Evolutionary conservation across 2,888 invertebrate genomes (phyloP), one percentile per base, ranked within the genome.

Genomic region (Phaonia tiefii): DNA sequence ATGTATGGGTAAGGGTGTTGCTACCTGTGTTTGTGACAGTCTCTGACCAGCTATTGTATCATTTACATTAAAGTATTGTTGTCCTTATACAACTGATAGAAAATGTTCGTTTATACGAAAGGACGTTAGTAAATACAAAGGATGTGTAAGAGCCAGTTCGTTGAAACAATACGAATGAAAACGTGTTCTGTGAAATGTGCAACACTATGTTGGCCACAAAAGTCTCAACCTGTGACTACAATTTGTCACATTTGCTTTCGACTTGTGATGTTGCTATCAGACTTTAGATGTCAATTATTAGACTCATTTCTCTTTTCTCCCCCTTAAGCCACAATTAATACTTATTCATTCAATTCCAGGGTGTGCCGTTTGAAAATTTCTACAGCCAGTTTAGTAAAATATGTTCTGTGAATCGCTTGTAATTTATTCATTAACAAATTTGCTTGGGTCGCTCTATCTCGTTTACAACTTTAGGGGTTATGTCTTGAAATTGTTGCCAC

Each of bases 31-130:
- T 13, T n/a, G n/a, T n/a, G n/a, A n/a, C n/a, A n/a, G n/a, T n/a
- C n/a, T n/a, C n/a, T n/a, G n/a, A n/a, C n/a, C 20, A 22, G 31
- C 20, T 17, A 46, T 31, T 66, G 65, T 66, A 65, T 66, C 65
- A 54, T 17, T 74, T 66, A 65, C 54, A 73, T 63, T 73, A 54
- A 73, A 65, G 65, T 8, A 42, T 31, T 54, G 26, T 65, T 73
- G 54, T 51, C 31, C 3, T 31, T 31, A 8, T 8, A 31, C 8
- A 31, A 31, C 8, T 31, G 31, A 3, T 31, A 31, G 4, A 3
- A 31, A 31, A 31, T 8, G 8, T 31, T 8, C 3, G 31, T 31
- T 31, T 31, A 3, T 46, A 15, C 4, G 37, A 37, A 37, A 7
- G 4, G 37, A 7, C 37, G 10, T 37, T 37, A 37, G 37, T 4